phyloP scores from a whole-genome alignment of 1,140 invertebrate species.

The Caenorhabditis inopinata region DNA sequence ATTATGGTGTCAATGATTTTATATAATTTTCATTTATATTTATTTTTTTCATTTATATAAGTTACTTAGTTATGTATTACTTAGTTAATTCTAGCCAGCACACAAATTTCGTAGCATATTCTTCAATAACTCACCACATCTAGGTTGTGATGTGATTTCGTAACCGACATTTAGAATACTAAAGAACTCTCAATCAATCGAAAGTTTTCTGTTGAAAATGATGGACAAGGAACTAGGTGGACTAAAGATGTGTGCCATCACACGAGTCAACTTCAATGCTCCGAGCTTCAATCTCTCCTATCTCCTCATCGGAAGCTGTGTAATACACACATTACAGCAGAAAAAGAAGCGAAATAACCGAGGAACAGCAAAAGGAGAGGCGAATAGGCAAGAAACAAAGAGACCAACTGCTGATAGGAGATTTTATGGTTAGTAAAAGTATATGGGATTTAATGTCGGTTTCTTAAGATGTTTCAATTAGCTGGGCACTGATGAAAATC shows the following conservation, averaged over 20 bases:
- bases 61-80: no score
- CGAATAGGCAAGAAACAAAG: background rate
- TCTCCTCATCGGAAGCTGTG: slow-evolving; percentile 27
- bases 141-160: slow-evolving; percentile 38
- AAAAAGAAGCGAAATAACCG: background rate
- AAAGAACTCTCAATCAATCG: background rate
- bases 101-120: background rate
- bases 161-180: slow-evolving; percentile 7
- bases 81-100: no score
- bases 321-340: slow-evolving; percentile 32
- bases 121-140: slow-evolving; percentile 49
- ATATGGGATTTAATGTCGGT: no score
- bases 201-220: background rate
- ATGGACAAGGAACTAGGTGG: slow-evolving; percentile 3
- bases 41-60: no score
- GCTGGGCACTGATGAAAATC: no score
- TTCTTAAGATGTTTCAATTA: no score
- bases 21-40: background rate
- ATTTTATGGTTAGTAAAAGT: background rate
- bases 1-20: no score
- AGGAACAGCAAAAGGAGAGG: background rate
- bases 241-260: background rate
- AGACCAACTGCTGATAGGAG: background rate
- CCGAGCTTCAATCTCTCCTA: slow-evolving; percentile 5
- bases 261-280: background rate